A percentile compares a stretch with the other conserved stretches of the same genome.
Evolutionary conservation across 30 jellyfish, hydroid and myxozoan species (phyloP).

Genomic region (Turritopsis dohrnii): DNA sequence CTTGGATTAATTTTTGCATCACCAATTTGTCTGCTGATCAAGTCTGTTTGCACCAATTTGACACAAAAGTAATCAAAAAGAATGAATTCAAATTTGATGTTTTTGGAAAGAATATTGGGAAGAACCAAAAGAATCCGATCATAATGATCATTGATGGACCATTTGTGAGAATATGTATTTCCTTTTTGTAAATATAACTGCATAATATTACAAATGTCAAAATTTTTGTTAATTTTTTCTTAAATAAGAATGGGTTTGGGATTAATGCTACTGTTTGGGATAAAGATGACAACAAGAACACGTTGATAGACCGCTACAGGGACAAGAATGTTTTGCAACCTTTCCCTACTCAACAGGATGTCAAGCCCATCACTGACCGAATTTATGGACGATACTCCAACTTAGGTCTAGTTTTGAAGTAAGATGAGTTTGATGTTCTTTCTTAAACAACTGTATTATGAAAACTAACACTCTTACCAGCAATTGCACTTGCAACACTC

Average conservation of each 20-base stretch:
- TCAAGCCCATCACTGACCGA: not conserved
- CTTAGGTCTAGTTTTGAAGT: not conserved
- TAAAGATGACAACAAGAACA: not conserved
- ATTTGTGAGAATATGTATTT: slow-evolving; percentile 19
- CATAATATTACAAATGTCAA: no score
- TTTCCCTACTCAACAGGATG: not conserved
- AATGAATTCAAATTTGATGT: slow-evolving; percentile 26
- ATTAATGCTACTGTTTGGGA: not conserved
- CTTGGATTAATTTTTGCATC: slow-evolving; percentile 75
- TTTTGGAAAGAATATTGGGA: slow-evolving; percentile 52
- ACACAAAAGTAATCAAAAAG: slow-evolving; percentile 46
- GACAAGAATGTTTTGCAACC: not conserved
- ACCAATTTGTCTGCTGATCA: slow-evolving; percentile 38
- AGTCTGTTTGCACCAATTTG: slow-evolving; percentile 26
- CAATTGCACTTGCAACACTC: not conserved
- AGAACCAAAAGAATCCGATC: slow-evolving; percentile 46
- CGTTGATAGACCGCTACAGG: not conserved
- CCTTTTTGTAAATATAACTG: not conserved
- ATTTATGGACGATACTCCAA: not conserved
- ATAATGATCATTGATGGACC: slow-evolving; percentile 20
- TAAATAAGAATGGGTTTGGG: not conserved
- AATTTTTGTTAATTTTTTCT: not conserved
- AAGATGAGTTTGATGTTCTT: not conserved
- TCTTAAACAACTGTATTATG: no score
- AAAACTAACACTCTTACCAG: not conserved